Evolutionary conservation across 2,888 invertebrate genomes (phyloP).

Genomic region (Oligia fasciuncula): DNA sequence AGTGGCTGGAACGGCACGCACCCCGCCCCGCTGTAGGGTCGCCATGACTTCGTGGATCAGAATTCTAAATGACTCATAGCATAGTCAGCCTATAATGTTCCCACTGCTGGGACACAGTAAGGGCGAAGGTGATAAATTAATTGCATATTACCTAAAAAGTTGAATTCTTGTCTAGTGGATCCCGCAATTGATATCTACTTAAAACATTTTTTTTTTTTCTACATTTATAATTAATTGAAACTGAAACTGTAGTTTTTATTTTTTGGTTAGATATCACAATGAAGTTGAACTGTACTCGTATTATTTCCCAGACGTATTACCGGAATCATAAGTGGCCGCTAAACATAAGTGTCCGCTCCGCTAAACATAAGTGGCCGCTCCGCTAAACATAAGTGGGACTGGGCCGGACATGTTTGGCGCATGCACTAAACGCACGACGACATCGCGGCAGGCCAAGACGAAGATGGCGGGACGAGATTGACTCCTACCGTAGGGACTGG

Average conservation of each 20-base stretch:
- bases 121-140: neutral
- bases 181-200: neutral
- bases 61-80: neutral
- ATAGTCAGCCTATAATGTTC: neutral
- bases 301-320: neutral
- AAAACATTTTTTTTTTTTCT: neutral
- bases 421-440: too few species aligned
- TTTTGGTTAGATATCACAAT: neutral
- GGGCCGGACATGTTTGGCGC: too few species aligned
- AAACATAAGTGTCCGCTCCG: too few species aligned
- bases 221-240: neutral
- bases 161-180: neutral
- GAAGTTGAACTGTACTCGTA: neutral
- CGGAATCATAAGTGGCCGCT: too few species aligned
- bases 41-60: constrained; percentile 24
- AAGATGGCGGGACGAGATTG: too few species aligned
- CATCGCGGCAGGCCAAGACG: too few species aligned
- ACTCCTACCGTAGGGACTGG: too few species aligned
- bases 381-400: too few species aligned
- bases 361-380: too few species aligned
- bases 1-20: constrained; percentile 55
- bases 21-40: constrained; percentile 43
- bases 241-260: too few species aligned
- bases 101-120: neutral
- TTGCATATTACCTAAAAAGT: neutral